Percentiles rank a stretch among this genome's conserved stretches.
Evolutionary conservation across 1,140 invertebrate species (phyloP).

Genomic region (Dinoponera quadriceps): DNA sequence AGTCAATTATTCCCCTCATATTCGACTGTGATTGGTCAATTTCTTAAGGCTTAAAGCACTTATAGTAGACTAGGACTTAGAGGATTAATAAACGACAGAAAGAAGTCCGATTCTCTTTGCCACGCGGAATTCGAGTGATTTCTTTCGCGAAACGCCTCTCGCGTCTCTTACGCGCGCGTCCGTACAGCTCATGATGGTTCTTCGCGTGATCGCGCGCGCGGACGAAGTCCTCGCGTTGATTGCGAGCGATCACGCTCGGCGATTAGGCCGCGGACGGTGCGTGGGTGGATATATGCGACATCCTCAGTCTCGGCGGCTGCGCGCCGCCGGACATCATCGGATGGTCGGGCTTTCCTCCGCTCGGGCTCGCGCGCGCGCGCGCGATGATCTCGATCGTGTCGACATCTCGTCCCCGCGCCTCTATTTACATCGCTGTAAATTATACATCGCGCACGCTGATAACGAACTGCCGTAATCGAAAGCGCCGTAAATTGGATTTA

Average conservation of each 20-base stretch:
- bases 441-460: slow-evolving; percentile 22
- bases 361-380: too few species aligned
- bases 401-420: slow-evolving; percentile 31
- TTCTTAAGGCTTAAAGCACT: too few species aligned
- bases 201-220: not conserved
- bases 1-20: not conserved
- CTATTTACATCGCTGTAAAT: slow-evolving; percentile 45
- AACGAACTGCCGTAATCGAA: slow-evolving; percentile 33
- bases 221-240: not conserved
- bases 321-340: slow-evolving; percentile 23
- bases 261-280: not conserved
- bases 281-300: not conserved
- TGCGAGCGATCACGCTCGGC: not conserved
- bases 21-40: slow-evolving; percentile 1
- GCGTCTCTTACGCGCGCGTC: too few species aligned
- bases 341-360: not conserved
- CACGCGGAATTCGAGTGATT: not conserved
- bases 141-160: not conserved
- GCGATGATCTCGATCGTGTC: slow-evolving; percentile 19
- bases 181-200: slow-evolving; percentile 15
- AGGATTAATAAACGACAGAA: too few species aligned
- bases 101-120: not conserved
- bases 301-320: not conserved
- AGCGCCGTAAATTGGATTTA: slow-evolving; percentile 37
- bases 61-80: too few species aligned